Conservation (phyloP, 2,888 invertebrate genomes). For the Apamea epomidion region DNA sequence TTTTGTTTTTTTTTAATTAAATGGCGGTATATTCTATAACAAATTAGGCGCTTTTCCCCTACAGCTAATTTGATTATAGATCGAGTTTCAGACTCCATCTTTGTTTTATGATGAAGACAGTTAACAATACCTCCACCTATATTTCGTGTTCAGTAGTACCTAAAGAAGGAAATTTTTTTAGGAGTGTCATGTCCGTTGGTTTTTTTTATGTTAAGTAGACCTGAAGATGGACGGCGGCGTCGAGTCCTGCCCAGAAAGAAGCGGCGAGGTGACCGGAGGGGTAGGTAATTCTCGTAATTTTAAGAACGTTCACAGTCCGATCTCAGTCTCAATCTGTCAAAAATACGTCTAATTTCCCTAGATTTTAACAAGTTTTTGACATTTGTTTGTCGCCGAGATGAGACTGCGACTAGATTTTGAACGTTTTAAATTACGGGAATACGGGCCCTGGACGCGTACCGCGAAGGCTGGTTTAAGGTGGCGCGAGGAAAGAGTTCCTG, state of each 20-base stretch:
- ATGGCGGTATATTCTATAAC: constrained; percentile 22
- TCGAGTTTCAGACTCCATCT: constrained; percentile 15
- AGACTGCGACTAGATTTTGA: too few species aligned
- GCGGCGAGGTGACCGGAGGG: too few species aligned
- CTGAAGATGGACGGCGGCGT: neutral
- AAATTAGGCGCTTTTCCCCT: constrained; percentile 21
- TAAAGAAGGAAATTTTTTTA: neutral
- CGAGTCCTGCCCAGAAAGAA: neutral
- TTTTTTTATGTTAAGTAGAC: neutral
- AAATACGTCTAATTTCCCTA: too few species aligned
- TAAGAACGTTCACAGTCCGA: too few species aligned
- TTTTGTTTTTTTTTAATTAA: too few species aligned
- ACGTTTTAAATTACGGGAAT: too few species aligned
- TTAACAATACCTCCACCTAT: neutral
- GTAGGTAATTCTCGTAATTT: too few species aligned
- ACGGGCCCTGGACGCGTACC: neutral
- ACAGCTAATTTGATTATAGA: constrained; percentile 8
- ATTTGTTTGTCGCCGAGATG: too few species aligned
- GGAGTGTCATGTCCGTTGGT: neutral
- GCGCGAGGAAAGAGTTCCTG: neutral
- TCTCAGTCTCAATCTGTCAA: too few species aligned
- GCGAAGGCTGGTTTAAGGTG: neutral
- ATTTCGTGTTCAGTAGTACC: neutral
- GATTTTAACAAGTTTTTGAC: too few species aligned
- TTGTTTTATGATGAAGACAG: neutral